These are phyloP conservation scores for Athalia cordata DNA, from an alignment of 2,888 invertebrate species.

Conservation along the genomic window DNA sequence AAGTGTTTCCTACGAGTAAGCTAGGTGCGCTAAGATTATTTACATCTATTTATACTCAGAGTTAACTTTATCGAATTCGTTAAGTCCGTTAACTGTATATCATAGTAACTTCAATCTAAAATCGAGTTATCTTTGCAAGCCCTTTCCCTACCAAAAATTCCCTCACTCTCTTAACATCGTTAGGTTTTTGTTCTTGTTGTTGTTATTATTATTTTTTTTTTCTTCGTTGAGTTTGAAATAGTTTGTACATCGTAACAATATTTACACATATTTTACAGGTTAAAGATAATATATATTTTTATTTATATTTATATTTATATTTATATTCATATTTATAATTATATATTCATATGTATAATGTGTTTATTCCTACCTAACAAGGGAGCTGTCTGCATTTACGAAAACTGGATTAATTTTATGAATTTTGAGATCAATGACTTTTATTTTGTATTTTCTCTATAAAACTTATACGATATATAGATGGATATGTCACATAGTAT, in stretches of 20 bases:
- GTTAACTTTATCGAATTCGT: slow-evolving; percentile 31
- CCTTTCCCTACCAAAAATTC: no score
- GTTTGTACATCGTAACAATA: slow-evolving; percentile 71
- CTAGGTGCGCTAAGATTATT: slow-evolving; percentile 67
- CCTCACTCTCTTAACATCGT: neutral
- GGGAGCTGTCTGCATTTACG: slow-evolving; percentile 23
- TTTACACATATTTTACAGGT: slow-evolving; percentile 70
- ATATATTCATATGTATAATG: slow-evolving; percentile 41
- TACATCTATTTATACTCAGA: slow-evolving; percentile 67
- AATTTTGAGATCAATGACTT: slow-evolving; percentile 60
- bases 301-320: slow-evolving; percentile 31
- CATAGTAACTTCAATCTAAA: slow-evolving; percentile 60
- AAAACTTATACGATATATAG: slow-evolving; percentile 58
- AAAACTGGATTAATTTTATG: neutral
- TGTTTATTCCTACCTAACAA: slow-evolving; percentile 38
- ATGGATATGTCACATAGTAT: no score
- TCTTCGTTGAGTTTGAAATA: slow-evolving; percentile 37
- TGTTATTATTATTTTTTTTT: neutral
- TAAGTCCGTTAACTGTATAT: slow-evolving; percentile 64
- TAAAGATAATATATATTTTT: slow-evolving; percentile 56
- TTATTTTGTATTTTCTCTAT: neutral
- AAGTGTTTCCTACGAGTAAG: slow-evolving; percentile 45
- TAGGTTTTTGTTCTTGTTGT: no score
- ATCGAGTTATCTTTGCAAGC: no score
- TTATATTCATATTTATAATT: slow-evolving; percentile 28